These are phyloP conservation scores for Volucella inanis DNA, from an alignment of 2,888 invertebrate species.

Conservation along the genomic window DNA sequence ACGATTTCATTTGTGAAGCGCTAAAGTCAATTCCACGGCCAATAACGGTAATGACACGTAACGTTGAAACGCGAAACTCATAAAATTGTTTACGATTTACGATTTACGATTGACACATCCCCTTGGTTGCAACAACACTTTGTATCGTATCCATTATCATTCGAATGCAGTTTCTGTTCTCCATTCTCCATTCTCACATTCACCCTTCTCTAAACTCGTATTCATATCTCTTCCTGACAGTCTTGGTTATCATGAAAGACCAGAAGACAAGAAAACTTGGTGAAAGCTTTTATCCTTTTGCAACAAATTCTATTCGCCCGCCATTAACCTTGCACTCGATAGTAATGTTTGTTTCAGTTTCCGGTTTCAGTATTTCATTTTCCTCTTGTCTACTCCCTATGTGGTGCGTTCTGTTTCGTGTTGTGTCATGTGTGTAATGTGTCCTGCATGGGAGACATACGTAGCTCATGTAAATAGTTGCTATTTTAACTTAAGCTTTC, in stretches of 20 bases:
- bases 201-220: no score
- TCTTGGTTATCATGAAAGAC: no score
- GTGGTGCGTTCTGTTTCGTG: background rate
- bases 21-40: slow-evolving; percentile 22
- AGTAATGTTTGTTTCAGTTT: slow-evolving; percentile 43
- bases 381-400: background rate
- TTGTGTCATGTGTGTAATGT: slow-evolving; percentile 18
- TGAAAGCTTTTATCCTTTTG: slow-evolving; percentile 61
- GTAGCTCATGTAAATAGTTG: slow-evolving; percentile 65
- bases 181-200: no score
- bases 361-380: background rate
- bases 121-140: no score
- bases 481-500: no score
- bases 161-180: no score
- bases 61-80: no score
- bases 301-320: slow-evolving; percentile 52
- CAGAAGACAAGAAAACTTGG: slow-evolving; percentile 8
- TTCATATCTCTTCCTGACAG: no score
- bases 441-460: no score
- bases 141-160: no score
- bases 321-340: slow-evolving; percentile 70
- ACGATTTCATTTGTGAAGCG: slow-evolving; percentile 43
- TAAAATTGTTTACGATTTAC: no score
- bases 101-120: no score
- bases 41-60: slow-evolving; percentile 37